Base-by-base conservation (phyloP, 2,888 invertebrate genomes). In the Tryphoninae sp. region DNA sequence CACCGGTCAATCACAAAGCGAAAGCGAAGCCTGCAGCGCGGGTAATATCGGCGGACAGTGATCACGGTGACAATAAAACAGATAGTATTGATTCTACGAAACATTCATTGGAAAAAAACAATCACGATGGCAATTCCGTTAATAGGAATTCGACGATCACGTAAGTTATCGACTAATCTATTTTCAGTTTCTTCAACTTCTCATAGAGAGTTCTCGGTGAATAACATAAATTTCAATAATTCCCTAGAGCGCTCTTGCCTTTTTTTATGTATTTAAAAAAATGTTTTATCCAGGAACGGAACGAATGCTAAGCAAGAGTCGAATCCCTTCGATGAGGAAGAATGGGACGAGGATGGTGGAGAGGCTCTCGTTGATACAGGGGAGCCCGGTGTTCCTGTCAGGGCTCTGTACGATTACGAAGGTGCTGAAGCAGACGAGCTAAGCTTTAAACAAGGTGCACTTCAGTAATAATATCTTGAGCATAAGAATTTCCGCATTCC, bases 371-470 rank as follows among this genome's bases (percentile, higher is more conserved):
- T 97, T 19, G 98, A 98, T 92, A 97, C 96, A 83, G 98, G 98
- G 58, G 98, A 98, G 93, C 97, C 98, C 13, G 98, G 98, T 61
- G 96, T 98, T 88, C 97, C 98, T 49, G 98, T 99, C 67, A 95
- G 97, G 88, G 99, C 99, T 59, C 93, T 99, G 49, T 99, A 99
- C 92, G 98, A 99, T 93, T 99, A 99, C 90, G 97, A 97, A 85
- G 98, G 98, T 84, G 98, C 98, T 1, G 99, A 99, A 94, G 97
- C 96, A 88, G 99, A 99, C 92, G 99, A 99, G 93, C 95, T 99
- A 74, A 97, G 96, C 92, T 99, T 99, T 93, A 96, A 98, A 93
- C 97, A 97, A 94, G 99, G 99, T 98, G 91, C 55, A 22, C 67
- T 7, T 23, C 16, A 11, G 33, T 11, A 1, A 45, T 45, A 33